Base-by-base conservation (phyloP, 2,888 invertebrate genomes). In the Epinotia bilunana region DNA sequence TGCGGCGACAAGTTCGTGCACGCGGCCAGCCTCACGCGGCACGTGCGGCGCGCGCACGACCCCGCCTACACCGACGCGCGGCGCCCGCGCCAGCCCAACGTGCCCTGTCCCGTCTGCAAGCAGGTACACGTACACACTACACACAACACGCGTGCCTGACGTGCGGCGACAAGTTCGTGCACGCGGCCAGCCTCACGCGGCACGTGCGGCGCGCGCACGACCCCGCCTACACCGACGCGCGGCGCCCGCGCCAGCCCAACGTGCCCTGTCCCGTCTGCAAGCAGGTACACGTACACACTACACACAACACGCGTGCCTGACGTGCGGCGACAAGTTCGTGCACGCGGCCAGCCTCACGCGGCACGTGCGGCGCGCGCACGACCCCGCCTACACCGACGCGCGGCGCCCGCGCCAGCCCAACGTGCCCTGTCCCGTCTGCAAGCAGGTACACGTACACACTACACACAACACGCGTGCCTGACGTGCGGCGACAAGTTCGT, bases 1-100 rank as follows among this genome's bases (percentile, higher is more conserved):
- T 98, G 98, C 92, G 96, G 96, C 84, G 98, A 98, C 91, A 96
- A 97, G 83, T 98, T 98, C 89, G 96, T 98, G 77, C 98, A 98
- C 91, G 95, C 95, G 81, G 96, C 98, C 9, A 97, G 97, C 82
- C 94, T 98, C 80, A 97, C 97, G 1, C 94, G 98, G 3, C 98
- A 98, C 91, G 96, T 98, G 91, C 95, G 97, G 0, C 94, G 97
- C 76, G 95, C 97, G 3, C 98, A 98, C 90, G 97, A 97, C 86
- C 95, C 96, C 75, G 95, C 96, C 84, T 97, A 96, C 86, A 95
- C 96, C 71, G 96, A 96, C 39, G 95, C 95, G 93, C 95, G 33
- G 76, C 94, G 95, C 70, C 94, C 91, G 82, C 95, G 96, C 83
- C 95, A 95, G 83, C 95, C 95, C 20, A 97, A 96, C 83, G 96